A percentile compares a stretch with the other conserved stretches of the same genome.
Conservation (phyloP, 2,888 invertebrate species). For the Stenolophus ochropezus region DNA sequence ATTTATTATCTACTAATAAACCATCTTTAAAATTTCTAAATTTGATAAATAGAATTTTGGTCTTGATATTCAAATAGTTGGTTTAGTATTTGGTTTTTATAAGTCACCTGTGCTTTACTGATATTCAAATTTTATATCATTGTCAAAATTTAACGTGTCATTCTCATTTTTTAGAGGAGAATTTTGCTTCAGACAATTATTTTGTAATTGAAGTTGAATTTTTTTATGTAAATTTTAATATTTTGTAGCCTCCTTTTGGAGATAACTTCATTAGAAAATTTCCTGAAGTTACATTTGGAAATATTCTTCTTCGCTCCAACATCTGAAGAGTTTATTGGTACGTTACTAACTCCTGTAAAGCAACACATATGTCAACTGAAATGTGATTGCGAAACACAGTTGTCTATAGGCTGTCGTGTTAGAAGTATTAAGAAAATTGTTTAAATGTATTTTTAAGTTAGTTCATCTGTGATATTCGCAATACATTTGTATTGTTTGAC, state of each 20-base stretch:
- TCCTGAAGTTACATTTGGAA: conserved; percentile 75
- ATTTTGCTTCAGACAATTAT: conserved; percentile 26
- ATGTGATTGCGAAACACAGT: conserved; percentile 74
- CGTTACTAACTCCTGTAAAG: conserved; percentile 75
- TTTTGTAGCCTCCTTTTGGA: conserved; percentile 74
- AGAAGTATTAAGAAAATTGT: conserved; percentile 69
- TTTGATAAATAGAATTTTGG: too few relatives aligned
- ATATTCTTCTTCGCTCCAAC: conserved; percentile 77
- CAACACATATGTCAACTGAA: conserved; percentile 74
- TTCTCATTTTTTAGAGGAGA: conserved; percentile 53
- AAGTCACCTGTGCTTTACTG: not conserved
- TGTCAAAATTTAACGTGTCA: conserved; percentile 51
- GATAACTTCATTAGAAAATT: conserved; percentile 74
- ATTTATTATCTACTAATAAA: too few relatives aligned
- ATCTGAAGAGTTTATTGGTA: conserved; percentile 78
- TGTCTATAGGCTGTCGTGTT: conserved; percentile 72
- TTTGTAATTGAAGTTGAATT: conserved; percentile 10
- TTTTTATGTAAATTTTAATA: conserved; percentile 22
- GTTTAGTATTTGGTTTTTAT: not conserved
- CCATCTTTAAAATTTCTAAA: too few relatives aligned
- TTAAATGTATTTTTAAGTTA: conserved; percentile 53
- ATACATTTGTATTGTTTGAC: conserved; percentile 28
- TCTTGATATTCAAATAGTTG: not conserved
- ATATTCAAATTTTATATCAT: conserved; percentile 35
- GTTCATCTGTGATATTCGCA: conserved; percentile 55